phyloP scores from a whole-genome alignment of 1,140 invertebrate species.

The Calycopis cecrops region DNA sequence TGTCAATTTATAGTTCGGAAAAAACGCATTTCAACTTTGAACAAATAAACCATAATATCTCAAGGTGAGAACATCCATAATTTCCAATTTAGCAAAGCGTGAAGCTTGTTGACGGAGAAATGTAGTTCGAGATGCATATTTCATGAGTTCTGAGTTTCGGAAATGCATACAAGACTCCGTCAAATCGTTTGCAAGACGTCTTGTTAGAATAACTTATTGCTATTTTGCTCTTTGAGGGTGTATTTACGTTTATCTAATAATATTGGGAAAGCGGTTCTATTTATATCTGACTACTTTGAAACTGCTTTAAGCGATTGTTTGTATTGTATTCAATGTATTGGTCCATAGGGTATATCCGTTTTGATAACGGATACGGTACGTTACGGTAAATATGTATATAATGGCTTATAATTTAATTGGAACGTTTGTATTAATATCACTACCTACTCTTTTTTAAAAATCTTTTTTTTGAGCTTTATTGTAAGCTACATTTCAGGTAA shows the following conservation, averaged over 20 bases:
- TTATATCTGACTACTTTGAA: not conserved
- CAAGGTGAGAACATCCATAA: not conserved
- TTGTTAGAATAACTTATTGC: slow-evolving; percentile 15
- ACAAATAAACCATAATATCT: not conserved
- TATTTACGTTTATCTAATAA: slow-evolving; percentile 1
- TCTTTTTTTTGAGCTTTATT: too few relatives aligned
- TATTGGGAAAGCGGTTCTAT: not conserved
- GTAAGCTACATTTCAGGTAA: too few relatives aligned
- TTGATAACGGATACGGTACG: too few relatives aligned
- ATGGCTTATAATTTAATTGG: too few relatives aligned
- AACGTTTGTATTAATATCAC: too few relatives aligned
- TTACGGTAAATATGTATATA: too few relatives aligned
- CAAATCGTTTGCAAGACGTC: slow-evolving; percentile 20
- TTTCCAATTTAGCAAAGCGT: slow-evolving; percentile 15
- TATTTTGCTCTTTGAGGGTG: not conserved
- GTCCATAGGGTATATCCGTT: too few relatives aligned
- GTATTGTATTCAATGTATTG: too few relatives aligned
- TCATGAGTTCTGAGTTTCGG: slow-evolving; percentile 21
- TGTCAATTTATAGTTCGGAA: too few relatives aligned
- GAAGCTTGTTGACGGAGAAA: slow-evolving; percentile 18
- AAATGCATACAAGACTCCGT: slow-evolving; percentile 14
- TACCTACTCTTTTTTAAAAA: too few relatives aligned
- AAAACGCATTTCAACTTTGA: too few relatives aligned
- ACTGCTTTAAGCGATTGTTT: too few relatives aligned
- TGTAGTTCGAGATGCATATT: slow-evolving; percentile 24